Evolutionary conservation across 2,113 vertebrate genomes (phyloP).

Genomic region (Neodontobutis hainanensis): DNA sequence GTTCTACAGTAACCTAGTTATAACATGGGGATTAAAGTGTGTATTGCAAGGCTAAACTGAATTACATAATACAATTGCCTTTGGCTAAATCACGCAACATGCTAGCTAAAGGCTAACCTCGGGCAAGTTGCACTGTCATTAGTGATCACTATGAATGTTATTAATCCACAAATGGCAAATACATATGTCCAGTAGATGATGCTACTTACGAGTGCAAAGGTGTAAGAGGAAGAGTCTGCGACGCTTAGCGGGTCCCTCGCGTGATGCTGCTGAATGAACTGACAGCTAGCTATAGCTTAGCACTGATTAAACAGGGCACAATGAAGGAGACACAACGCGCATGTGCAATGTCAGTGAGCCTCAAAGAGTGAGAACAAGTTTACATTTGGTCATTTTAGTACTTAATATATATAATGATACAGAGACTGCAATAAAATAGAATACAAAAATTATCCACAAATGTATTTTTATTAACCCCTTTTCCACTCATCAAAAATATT

Average conservation of each 20-base stretch:
- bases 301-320: conserved; percentile 51
- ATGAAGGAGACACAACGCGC: conserved; percentile 72
- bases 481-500: neutral
- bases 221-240: conserved; percentile 22
- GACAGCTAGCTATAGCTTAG: conserved; percentile 55
- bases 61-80: conserved; percentile 52
- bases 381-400: neutral
- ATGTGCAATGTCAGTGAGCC: conserved; percentile 48
- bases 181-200: neutral
- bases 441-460: no score
- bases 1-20: neutral
- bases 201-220: conserved; percentile 43
- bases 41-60: conserved; percentile 31
- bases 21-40: conserved; percentile 29
- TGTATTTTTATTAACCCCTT: no score
- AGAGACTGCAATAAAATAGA: no score
- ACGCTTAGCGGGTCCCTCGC: conserved; percentile 35
- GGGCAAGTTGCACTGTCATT: neutral
- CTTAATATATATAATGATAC: neutral
- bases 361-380: conserved; percentile 14
- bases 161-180: neutral
- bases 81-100: conserved; percentile 25
- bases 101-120: conserved; percentile 50
- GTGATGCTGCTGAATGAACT: conserved; percentile 43
- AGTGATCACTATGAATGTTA: neutral